phyloP scores from a whole-genome alignment of 2,888 invertebrate genomes.

The Euzophera pinguis region DNA sequence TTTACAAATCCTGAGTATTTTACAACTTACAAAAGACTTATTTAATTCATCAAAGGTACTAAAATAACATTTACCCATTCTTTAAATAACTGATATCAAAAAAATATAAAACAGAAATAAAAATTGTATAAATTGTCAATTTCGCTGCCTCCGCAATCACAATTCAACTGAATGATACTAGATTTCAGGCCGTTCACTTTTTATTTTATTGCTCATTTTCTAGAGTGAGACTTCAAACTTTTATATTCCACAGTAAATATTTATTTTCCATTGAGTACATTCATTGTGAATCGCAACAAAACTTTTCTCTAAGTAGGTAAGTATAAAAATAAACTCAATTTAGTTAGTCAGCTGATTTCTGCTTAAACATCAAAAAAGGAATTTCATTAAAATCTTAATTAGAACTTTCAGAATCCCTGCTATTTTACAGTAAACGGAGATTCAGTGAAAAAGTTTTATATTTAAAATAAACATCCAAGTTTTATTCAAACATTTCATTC shows the following conservation, averaged over 20 bases:
- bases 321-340: neutral
- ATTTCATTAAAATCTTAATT: conserved; percentile 4
- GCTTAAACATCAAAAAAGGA: neutral
- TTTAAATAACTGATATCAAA: neutral
- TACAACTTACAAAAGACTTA: too few species aligned
- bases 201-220: conserved; percentile 5
- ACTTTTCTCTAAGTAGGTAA: neutral
- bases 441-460: too few species aligned
- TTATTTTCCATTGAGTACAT: neutral
- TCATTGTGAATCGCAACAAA: neutral
- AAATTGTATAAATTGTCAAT: neutral
- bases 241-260: neutral
- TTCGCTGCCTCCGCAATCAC: conserved; percentile 6
- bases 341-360: conserved; percentile 14
- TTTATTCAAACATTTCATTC: too few species aligned
- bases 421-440: too few species aligned
- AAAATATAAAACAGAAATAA: neutral
- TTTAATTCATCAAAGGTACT: too few species aligned
- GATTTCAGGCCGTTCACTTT: neutral
- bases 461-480: too few species aligned
- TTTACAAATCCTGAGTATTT: too few species aligned
- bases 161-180: conserved; percentile 12
- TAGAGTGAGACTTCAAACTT: neutral
- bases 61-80: too few species aligned
- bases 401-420: neutral